phyloP scores from a whole-genome alignment of 2,113 vertebrate genomes.

The Parus major region DNA sequence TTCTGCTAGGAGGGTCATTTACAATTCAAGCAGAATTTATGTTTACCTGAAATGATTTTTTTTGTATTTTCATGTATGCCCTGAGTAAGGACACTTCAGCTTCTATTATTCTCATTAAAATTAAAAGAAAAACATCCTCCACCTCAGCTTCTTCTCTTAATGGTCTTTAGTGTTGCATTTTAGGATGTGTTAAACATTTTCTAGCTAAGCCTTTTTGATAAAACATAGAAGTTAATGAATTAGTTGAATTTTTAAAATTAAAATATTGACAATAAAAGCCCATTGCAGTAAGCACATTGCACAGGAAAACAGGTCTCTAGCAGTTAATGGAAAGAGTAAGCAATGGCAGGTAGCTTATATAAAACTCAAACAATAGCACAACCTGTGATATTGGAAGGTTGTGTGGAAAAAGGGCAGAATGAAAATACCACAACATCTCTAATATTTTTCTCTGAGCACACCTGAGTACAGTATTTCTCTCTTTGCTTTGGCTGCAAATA shows the following conservation, averaged over 20 bases:
- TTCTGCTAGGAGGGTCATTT: constrained; percentile 7
- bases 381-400: background rate
- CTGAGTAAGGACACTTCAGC: constrained; percentile 20
- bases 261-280: background rate
- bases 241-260: background rate
- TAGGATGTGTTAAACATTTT: background rate
- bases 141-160: background rate
- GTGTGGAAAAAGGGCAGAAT: background rate
- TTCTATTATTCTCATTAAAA: constrained; percentile 45
- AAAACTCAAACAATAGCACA: background rate
- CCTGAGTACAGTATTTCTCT: background rate
- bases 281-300: background rate
- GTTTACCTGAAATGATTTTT: constrained; percentile 32
- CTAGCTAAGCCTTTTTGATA: background rate
- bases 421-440: background rate
- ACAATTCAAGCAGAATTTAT: constrained; percentile 4
- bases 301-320: background rate
- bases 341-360: background rate
- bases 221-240: background rate
- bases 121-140: background rate
- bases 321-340: background rate
- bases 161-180: background rate
- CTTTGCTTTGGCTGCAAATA: background rate
- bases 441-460: background rate
- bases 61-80: background rate